Evolutionary conservation across 2,888 invertebrate species (phyloP).

Genomic region (Carterocephalus palaemon): DNA sequence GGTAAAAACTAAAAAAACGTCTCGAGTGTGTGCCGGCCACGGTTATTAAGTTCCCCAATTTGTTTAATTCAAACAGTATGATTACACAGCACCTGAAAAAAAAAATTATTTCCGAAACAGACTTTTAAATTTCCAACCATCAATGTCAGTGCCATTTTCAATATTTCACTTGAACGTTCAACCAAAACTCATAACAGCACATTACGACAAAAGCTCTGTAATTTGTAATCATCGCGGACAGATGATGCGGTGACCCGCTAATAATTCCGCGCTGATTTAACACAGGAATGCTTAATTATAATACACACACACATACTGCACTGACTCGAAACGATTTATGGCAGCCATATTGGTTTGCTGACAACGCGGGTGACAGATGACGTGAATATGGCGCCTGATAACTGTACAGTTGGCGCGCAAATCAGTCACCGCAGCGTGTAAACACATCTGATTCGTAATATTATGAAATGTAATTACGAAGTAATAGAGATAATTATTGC

Average conservation of each 20-base stretch:
- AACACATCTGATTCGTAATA: constrained; percentile 20
- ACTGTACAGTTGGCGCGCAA: constrained; percentile 13
- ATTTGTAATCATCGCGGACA: constrained; percentile 34
- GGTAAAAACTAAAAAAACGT: no score
- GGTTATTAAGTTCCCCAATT: no score
- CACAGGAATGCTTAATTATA: constrained; percentile 43
- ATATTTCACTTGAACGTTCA: neutral
- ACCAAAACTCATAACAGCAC: constrained; percentile 19
- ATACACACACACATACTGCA: constrained; percentile 34
- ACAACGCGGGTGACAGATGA: constrained; percentile 37
- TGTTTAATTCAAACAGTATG: no score
- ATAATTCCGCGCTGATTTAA: constrained; percentile 45
- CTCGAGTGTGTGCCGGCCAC: no score
- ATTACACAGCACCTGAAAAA: no score
- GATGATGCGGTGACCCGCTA: constrained; percentile 36
- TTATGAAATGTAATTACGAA: constrained; percentile 2
- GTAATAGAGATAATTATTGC: neutral
- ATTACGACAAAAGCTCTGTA: constrained; percentile 27
- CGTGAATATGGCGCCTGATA: constrained; percentile 30
- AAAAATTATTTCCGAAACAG: no score
- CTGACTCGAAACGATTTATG: constrained; percentile 39
- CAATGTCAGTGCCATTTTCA: no score
- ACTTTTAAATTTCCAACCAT: no score
- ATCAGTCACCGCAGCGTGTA: constrained; percentile 26
- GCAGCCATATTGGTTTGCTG: constrained; percentile 42